A percentile compares a stretch with the other conserved stretches of the same genome.
phyloP scores from a whole-genome alignment of 2,797 vertebrate genomes.

The Xyrichtys novacula region DNA sequence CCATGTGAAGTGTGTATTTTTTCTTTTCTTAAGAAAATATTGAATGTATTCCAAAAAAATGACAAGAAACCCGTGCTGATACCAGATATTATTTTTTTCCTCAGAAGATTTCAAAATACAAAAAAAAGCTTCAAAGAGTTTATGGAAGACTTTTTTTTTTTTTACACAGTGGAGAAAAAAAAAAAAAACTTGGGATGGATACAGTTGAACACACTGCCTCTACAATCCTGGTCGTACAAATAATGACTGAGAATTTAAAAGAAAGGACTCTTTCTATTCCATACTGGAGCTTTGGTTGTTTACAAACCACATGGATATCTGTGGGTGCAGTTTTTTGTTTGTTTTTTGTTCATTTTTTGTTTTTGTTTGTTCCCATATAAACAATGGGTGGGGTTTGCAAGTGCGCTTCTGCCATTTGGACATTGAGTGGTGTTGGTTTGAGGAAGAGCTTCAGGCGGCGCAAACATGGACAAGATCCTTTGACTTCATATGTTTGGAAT shows the following conservation, averaged over 20 bases:
- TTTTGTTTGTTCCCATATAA: slow-evolving; percentile 65
- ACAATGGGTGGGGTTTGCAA: slow-evolving; percentile 77
- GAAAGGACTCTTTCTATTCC: slow-evolving; percentile 86
- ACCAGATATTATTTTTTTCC: slow-evolving; percentile 79
- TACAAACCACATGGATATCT: slow-evolving; percentile 87
- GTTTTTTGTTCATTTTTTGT: slow-evolving; percentile 27
- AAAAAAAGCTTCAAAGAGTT: slow-evolving; percentile 74
- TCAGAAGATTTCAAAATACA: slow-evolving; percentile 82
- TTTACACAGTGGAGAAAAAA: slow-evolving; percentile 66
- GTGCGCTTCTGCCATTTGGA: slow-evolving; percentile 84
- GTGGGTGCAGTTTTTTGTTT: slow-evolving; percentile 80
- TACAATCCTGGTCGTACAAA: slow-evolving; percentile 87
- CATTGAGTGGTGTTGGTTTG: slow-evolving; percentile 70
- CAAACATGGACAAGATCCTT: slow-evolving; percentile 65
- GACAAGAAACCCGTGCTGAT: slow-evolving; percentile 82
- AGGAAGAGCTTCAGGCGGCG: slow-evolving; percentile 67
- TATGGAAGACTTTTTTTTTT: slow-evolving; percentile 69
- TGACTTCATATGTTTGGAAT: slow-evolving; percentile 42
- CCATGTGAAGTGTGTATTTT: slow-evolving; percentile 86
- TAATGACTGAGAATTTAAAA: slow-evolving; percentile 80
- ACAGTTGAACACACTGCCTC: slow-evolving; percentile 89
- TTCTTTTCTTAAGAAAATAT: slow-evolving; percentile 86
- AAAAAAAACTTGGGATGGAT: slow-evolving; percentile 73
- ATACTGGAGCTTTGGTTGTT: slow-evolving; percentile 90
- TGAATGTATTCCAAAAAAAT: slow-evolving; percentile 90